Evolutionary conservation across 2,888 invertebrate genomes (phyloP).

Genomic region (Epinotia bilunana): DNA sequence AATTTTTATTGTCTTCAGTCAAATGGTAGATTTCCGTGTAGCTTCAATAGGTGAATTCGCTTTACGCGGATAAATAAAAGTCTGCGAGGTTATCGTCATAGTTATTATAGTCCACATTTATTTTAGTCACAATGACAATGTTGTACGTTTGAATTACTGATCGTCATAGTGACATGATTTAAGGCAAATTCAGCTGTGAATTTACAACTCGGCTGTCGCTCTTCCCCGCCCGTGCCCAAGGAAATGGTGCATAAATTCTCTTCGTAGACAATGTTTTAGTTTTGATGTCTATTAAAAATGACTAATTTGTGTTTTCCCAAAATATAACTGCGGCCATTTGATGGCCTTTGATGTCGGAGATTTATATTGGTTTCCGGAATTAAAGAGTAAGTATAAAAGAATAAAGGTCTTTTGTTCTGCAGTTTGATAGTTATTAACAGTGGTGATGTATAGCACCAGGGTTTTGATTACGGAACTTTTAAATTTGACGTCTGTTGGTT

Average conservation of each 20-base stretch:
- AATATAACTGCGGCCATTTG: constrained; percentile 35
- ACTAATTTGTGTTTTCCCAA: constrained; percentile 40
- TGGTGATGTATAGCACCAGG: background rate
- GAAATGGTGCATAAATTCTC: constrained; percentile 43
- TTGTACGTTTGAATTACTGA: background rate
- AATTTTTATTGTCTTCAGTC: too few relatives aligned
- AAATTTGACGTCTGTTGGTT: background rate
- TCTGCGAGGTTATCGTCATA: too few relatives aligned
- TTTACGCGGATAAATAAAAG: background rate
- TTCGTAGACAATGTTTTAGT: constrained; percentile 40
- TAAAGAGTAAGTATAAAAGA: constrained; percentile 11
- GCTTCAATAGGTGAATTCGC: too few relatives aligned
- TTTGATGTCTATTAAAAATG: constrained; percentile 43
- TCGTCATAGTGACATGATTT: background rate
- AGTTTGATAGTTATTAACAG: background rate
- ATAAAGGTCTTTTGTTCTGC: background rate
- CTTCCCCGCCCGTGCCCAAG: constrained; percentile 5
- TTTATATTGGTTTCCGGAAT: constrained; percentile 29
- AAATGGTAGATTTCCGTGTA: too few relatives aligned
- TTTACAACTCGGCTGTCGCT: constrained; percentile 26
- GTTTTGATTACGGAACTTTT: too few relatives aligned
- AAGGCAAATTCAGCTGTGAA: background rate
- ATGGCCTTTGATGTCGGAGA: constrained; percentile 37
- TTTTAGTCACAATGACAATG: background rate
- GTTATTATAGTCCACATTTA: background rate